phyloP scores from a whole-genome alignment of 2,113 vertebrate genomes.

The Ceuthmochares aereus region DNA sequence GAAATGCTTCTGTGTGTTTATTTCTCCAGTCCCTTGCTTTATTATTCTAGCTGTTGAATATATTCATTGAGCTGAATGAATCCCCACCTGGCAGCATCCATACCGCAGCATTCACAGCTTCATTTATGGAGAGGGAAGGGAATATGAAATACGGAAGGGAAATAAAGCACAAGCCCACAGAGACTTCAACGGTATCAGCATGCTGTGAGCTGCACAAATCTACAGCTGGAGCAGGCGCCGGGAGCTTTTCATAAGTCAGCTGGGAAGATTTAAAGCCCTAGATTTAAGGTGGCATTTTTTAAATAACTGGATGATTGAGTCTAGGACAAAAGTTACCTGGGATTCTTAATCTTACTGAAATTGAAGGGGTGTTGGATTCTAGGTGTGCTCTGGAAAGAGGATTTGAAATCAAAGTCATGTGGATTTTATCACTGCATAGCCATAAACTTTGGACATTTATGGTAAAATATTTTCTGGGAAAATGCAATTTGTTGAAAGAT shows the following conservation, averaged over 20 bases:
- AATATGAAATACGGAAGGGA: slow-evolving; percentile 23
- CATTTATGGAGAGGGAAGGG: slow-evolving; percentile 37
- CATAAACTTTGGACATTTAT: background rate
- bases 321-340: background rate
- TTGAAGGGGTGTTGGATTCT: background rate
- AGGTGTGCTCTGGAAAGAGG: background rate
- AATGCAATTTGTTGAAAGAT: background rate
- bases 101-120: slow-evolving; percentile 10
- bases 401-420: background rate
- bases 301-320: background rate
- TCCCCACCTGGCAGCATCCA: slow-evolving; percentile 49
- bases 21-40: background rate
- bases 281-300: background rate
- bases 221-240: background rate
- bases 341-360: background rate
- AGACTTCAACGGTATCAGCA: background rate
- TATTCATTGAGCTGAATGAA: slow-evolving; percentile 37
- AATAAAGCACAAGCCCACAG: background rate
- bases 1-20: background rate
- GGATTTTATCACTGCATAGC: background rate
- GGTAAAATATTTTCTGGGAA: background rate
- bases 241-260: background rate
- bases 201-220: background rate
- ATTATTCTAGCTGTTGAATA: slow-evolving; percentile 17
- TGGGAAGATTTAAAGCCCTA: background rate